These are phyloP conservation scores for Pomatostomus ruficeps DNA, from an alignment of 2,113 vertebrate genomes.

Conservation along the genomic window DNA sequence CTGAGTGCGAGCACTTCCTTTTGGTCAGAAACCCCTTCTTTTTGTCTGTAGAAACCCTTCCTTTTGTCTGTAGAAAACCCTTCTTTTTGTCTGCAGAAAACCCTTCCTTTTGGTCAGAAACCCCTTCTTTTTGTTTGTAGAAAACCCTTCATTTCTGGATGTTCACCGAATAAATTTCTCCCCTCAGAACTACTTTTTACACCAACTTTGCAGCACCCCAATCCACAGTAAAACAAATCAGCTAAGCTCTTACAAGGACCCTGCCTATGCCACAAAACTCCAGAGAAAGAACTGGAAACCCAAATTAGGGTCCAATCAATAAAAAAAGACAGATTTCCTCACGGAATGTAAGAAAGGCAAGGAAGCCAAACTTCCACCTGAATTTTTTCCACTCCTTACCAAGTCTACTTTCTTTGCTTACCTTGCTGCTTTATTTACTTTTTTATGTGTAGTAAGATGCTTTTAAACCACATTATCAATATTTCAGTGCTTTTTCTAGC, in stretches of 20 bases:
- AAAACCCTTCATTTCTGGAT: neutral
- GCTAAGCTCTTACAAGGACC: neutral
- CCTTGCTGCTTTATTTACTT: neutral
- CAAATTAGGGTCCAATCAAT: neutral
- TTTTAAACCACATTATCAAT: neutral
- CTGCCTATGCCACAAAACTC: neutral
- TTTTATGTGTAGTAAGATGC: neutral
- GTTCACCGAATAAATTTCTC: neutral
- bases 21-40: neutral
- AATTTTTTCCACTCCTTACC: neutral
- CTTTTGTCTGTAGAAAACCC: neutral
- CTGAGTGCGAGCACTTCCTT: fast-evolving
- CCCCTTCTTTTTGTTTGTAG: neutral
- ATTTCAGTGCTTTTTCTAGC: neutral
- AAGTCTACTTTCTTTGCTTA: neutral
- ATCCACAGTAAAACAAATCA: neutral
- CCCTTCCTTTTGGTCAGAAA: neutral
- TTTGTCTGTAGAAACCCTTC: neutral
- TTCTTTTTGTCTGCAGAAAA: too few species aligned
- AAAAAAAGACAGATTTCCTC: neutral
- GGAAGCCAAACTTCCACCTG: neutral
- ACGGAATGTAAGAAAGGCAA: neutral
- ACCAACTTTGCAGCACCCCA: neutral
- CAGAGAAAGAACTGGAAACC: neutral
- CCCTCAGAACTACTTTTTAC: neutral